phyloP scores from a whole-genome alignment of 2,888 invertebrate genomes.

The Hyppa rectilinea region DNA sequence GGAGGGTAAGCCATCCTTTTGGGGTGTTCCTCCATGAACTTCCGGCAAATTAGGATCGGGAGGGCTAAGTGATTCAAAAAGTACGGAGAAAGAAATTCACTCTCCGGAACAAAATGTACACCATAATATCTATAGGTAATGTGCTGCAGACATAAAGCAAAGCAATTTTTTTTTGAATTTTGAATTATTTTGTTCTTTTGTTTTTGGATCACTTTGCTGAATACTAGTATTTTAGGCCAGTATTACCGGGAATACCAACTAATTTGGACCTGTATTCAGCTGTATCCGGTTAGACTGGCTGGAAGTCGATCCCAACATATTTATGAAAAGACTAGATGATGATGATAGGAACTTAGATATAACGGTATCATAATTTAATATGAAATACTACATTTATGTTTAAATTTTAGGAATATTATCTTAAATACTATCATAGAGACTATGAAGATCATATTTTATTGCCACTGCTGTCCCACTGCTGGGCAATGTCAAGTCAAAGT shows the following conservation, averaged over 20 bases:
- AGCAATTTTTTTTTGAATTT: too few species aligned
- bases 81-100: conserved; percentile 30
- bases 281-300: not conserved
- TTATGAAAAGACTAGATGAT: not conserved
- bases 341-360: not conserved
- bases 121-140: not conserved
- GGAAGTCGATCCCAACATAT: not conserved
- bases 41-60: conserved; percentile 46
- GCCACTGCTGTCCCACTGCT: too few species aligned
- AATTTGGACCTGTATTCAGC: too few species aligned
- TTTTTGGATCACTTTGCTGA: not conserved
- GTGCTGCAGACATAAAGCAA: not conserved
- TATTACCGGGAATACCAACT: too few species aligned
- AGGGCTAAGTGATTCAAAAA: conserved; percentile 40
- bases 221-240: too few species aligned
- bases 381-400: too few species aligned
- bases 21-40: conserved; percentile 48
- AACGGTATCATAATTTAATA: too few species aligned
- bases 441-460: too few species aligned
- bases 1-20: conserved; percentile 39
- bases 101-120: conserved; percentile 11
- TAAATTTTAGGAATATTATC: too few species aligned
- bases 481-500: too few species aligned
- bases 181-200: not conserved
- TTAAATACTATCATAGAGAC: too few species aligned